Evolutionary conservation across 2,797 vertebrate species (phyloP).

Genomic region (Knipowitschia caucasica): DNA sequence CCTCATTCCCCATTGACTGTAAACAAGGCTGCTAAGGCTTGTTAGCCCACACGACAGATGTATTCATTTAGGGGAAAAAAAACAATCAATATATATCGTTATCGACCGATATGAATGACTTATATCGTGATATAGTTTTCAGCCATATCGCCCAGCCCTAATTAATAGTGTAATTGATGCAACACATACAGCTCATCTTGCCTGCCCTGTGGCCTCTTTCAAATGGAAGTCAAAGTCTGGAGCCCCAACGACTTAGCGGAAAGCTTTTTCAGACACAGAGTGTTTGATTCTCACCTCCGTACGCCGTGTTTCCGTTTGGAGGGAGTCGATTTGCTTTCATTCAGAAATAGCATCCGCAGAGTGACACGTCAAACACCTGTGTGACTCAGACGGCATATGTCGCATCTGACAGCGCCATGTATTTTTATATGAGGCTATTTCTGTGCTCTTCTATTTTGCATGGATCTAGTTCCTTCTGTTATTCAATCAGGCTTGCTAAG

Average conservation of each 20-base stretch:
- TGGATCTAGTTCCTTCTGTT: constrained; percentile 21
- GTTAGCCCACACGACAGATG: too few species aligned
- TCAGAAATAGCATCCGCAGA: constrained; percentile 31
- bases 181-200: neutral
- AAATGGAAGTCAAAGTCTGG: neutral
- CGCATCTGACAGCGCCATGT: constrained; percentile 1
- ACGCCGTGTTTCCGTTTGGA: constrained; percentile 1
- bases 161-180: neutral
- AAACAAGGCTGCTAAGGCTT: too few species aligned
- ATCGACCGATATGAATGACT: too few species aligned
- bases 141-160: too few species aligned
- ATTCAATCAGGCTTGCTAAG: constrained; percentile 17
- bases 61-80: too few species aligned
- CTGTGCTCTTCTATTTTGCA: constrained; percentile 4
- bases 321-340: constrained; percentile 10
- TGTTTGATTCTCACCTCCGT: constrained; percentile 9
- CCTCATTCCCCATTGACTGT: too few species aligned
- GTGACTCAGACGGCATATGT: constrained; percentile 34
- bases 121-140: too few species aligned
- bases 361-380: constrained; percentile 20
- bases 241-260: neutral
- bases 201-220: neutral
- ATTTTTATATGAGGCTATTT: constrained; percentile 5
- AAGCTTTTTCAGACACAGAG: neutral
- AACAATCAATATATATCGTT: too few species aligned